A percentile compares a stretch with the other conserved stretches of the same genome.
Evolutionary conservation across 2,797 vertebrate genomes (phyloP).

Genomic region (Tamandua tetradactyla): DNA sequence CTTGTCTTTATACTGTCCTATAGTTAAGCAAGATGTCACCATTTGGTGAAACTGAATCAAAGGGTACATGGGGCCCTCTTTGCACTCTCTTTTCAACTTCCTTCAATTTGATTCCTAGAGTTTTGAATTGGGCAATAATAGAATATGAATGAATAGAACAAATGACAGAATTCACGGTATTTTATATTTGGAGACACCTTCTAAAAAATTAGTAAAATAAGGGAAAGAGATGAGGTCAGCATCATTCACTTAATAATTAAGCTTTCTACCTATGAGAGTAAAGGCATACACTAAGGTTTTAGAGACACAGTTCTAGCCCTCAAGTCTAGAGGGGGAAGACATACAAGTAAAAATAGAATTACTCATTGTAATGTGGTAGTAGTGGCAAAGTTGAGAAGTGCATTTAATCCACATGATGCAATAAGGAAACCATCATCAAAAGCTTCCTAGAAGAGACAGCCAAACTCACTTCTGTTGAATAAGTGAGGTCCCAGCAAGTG

Average conservation of each 20-base stretch:
- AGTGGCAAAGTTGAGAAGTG: not conserved
- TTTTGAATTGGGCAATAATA: not conserved
- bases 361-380: not conserved
- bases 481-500: not conserved
- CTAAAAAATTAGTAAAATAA: not conserved
- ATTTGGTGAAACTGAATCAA: not conserved
- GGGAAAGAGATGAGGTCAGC: not conserved
- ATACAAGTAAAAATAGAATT: not conserved
- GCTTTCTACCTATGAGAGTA: not conserved
- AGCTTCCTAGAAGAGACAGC: not conserved
- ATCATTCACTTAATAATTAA: not conserved
- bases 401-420: not conserved
- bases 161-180: not conserved
- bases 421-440: not conserved
- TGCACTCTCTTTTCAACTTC: not conserved
- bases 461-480: not conserved
- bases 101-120: not conserved
- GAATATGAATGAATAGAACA: not conserved
- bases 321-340: not conserved
- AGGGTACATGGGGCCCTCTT: not conserved
- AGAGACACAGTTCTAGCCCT: not conserved
- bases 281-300: not conserved
- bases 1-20: not conserved
- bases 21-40: not conserved
- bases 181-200: not conserved